Percentiles rank a stretch among this genome's conserved stretches.
phyloP scores from a whole-genome alignment of 2,888 invertebrate species.

The Drepanosiphum platanoidis region DNA sequence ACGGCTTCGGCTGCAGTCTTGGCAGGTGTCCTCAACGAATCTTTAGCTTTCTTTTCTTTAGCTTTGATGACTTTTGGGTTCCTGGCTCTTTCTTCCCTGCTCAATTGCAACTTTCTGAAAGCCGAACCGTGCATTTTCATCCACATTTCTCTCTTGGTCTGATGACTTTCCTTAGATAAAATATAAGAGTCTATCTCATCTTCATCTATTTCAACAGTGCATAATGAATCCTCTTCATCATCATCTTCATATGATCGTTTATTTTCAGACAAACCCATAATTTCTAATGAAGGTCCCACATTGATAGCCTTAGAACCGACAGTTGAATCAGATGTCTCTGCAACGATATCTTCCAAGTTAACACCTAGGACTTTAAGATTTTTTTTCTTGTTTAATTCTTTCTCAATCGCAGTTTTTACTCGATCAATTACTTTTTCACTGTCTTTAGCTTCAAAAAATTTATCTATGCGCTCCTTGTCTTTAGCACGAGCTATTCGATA shows the following conservation, averaged over 20 bases:
- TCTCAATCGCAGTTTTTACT: slow-evolving; percentile 62
- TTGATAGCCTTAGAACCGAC: slow-evolving; percentile 8
- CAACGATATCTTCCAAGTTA: slow-evolving; percentile 43
- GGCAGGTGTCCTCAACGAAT: slow-evolving; percentile 33
- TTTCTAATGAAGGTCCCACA: slow-evolving; percentile 54
- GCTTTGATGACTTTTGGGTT: slow-evolving; percentile 83
- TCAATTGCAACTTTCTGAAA: slow-evolving; percentile 82
- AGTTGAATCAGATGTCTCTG: slow-evolving; percentile 22
- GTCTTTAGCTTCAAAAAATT: slow-evolving; percentile 70
- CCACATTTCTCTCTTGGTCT: slow-evolving; percentile 87
- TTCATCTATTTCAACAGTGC: slow-evolving; percentile 84
- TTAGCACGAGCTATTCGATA: slow-evolving; percentile 90
- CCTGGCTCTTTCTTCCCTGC: slow-evolving; percentile 73
- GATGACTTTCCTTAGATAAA: slow-evolving; percentile 81
- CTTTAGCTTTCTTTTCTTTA: slow-evolving; percentile 81
- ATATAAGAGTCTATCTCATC: slow-evolving; percentile 89
- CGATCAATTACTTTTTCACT: slow-evolving; percentile 61
- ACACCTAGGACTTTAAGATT: slow-evolving; percentile 47
- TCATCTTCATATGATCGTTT: slow-evolving; percentile 63
- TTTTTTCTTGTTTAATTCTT: slow-evolving; percentile 62
- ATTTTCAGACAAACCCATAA: slow-evolving; percentile 55
- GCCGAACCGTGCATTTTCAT: slow-evolving; percentile 87
- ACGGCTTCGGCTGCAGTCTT: slow-evolving; percentile 78
- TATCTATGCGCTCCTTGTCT: slow-evolving; percentile 85
- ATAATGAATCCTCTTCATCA: slow-evolving; percentile 72